Conservation (phyloP, 1,140 invertebrate species). For the Nylanderia fulva region DNA sequence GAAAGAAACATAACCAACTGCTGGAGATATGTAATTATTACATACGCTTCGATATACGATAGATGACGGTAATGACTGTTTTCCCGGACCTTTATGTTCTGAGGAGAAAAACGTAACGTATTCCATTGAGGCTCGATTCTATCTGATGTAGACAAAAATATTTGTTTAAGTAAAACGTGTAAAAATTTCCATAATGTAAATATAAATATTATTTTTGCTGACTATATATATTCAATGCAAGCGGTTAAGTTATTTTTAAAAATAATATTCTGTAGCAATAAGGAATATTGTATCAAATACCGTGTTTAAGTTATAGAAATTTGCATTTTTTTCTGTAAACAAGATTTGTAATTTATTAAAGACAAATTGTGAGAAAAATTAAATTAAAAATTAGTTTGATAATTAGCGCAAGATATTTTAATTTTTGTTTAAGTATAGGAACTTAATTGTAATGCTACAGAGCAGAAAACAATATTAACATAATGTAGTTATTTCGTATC, state of each 20-base stretch:
- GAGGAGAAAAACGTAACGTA: background rate
- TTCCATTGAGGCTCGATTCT: constrained; percentile 26
- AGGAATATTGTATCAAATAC: background rate
- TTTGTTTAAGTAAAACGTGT: constrained; percentile 42
- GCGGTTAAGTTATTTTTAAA: background rate
- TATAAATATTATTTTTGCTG: constrained; percentile 33
- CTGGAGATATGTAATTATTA: background rate
- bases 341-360: constrained; percentile 14
- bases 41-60: background rate
- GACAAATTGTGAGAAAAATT: background rate
- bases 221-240: background rate
- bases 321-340: background rate
- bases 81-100: background rate
- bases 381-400: constrained; percentile 6
- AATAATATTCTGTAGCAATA: constrained; percentile 26
- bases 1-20: constrained; percentile 28
- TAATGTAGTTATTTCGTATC: background rate
- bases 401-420: background rate
- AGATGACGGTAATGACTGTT: constrained; percentile 36
- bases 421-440: background rate
- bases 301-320: constrained; percentile 11
- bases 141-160: constrained; percentile 41
- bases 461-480: no score
- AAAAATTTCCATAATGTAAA: constrained; percentile 30
- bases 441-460: background rate